Evolutionary conservation across 1,140 invertebrate genomes (phyloP), one percentile per base, ranked within the genome.

Genomic region (Brachionus sp.): DNA sequence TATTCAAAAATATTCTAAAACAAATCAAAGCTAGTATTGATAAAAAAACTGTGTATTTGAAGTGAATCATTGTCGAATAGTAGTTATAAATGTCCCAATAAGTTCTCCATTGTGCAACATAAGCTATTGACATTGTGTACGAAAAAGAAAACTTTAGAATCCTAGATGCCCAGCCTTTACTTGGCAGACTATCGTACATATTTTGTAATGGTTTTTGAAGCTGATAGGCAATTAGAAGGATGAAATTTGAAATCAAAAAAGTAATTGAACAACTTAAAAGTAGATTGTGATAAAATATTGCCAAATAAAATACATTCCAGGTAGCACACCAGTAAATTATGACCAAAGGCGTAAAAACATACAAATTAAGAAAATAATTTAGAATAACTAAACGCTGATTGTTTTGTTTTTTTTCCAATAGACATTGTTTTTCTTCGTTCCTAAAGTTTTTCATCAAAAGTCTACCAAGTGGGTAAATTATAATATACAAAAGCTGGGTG

Each of bases 41-140:
- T 35, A 73, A 7, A 39, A 73, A 42, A 39, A 73, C 16, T 16
- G 68, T 39, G 19, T 75, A 68, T 23, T 37, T 37, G 35, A 35
- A 68, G 16, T 68, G 64, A 35, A 68, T 68, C 35, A 35, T 68
- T 19, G 35, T 68, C 16, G 64, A 35, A 25, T 68, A 68, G 35
- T 68, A 68, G 23, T 68, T 68, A 25, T 68, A 68, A 25, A 68
- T 16, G n/a, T 68, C 64, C 64, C 64, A 68, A 33, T 68, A 68
- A 23, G 64, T 68, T 68, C 64, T 16, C 64, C 64, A 68, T 68
- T 68, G 64, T 13, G 64, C 33, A 29, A 68, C 64, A 33, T 68
- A 68, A 9, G 29, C 64, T 33, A 68, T 68, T 33, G 64, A 68
- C 64, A 68, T 35, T 13, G 35, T 35, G n/a, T 68, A 68, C 12